Base-by-base conservation (phyloP, 2,888 invertebrate genomes). In the Deroplatys truncata region DNA sequence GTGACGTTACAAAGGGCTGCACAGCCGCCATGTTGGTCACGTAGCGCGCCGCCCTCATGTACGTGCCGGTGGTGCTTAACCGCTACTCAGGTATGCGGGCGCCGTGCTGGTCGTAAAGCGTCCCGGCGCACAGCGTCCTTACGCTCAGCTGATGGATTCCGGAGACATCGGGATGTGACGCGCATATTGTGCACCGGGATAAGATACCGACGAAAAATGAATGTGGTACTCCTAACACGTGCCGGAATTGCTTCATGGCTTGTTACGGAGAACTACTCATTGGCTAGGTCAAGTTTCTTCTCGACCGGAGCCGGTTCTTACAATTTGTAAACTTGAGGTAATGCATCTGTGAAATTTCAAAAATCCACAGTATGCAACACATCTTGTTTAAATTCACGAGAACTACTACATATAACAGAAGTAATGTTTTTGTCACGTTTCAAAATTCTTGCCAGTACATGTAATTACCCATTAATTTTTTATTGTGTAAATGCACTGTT, bases 31-130 rank as follows among this genome's bases (percentile, higher is more conserved):
- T 72, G 56, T 72, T 72, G 56, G 25, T 72, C 56, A 72, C 56
- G 56, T 72, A 72, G 1, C 25, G 20, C 56, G 56, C 20, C 56
- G 56, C 56, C 56, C 56, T 43, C 56, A 72, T 72, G 56, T 72
- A 72, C 56, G 56, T 72, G 56, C 56, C 56, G 56, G 20, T 72
- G 7, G 56, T 72, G 56, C 20, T 72, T 72, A 72, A 72, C 56
- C 56, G 56, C 86, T 86, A 82, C 83, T 87, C 82, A 87, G 87
- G 87, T 87, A 87, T 87, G 87, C 87, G 87, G 31, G 29, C 16
- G 87, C 25, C 87, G 87, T 87, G 29, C 83, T 72, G 43, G 87
- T 83, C 82, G 87, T 87, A 87, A 87, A 87, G 87, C 82, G 83
- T 43, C 56, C 56, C 86, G 86, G n/a, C 86, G 25, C 86, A 28